Evolutionary conservation across 1,140 invertebrate genomes (phyloP).

Genomic region (Sipha flava): DNA sequence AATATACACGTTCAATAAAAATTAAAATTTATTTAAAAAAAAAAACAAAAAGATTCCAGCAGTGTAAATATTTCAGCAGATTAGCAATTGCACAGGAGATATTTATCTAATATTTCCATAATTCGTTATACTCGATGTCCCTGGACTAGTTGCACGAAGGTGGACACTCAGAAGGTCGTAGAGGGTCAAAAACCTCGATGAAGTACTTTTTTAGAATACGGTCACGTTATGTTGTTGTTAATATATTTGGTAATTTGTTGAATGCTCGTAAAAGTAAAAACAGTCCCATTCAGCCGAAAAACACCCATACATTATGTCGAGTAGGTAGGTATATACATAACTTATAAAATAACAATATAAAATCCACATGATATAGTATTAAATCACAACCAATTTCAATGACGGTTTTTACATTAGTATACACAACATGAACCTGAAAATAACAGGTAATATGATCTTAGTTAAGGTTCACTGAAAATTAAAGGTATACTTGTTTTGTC

Average conservation of each 20-base stretch:
- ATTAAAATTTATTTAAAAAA: too few relatives aligned
- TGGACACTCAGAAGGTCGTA: constrained; percentile 1
- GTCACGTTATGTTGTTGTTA: not conserved
- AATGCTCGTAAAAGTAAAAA: not conserved
- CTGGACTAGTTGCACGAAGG: constrained; percentile 23
- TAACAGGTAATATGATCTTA: not conserved
- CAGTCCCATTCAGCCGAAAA: not conserved
- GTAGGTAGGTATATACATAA: not conserved
- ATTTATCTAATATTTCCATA: constrained; percentile 5
- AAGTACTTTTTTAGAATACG: not conserved
- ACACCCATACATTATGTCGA: too few relatives aligned
- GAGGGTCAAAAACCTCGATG: constrained; percentile 13
- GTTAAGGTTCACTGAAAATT: not conserved
- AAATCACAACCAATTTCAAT: too few relatives aligned
- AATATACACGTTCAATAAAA: too few relatives aligned
- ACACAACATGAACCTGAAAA: not conserved
- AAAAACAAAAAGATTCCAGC: not conserved
- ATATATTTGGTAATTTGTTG: not conserved
- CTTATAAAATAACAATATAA: too few relatives aligned
- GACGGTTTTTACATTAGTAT: not conserved
- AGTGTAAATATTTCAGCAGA: not conserved
- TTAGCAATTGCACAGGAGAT: not conserved
- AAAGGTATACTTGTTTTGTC: not conserved
- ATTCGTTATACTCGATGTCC: constrained; percentile 17
- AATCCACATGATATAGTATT: too few relatives aligned